Evolutionary conservation across 1,140 invertebrate species (phyloP).

Genomic region (Helicoverpa armigera): DNA sequence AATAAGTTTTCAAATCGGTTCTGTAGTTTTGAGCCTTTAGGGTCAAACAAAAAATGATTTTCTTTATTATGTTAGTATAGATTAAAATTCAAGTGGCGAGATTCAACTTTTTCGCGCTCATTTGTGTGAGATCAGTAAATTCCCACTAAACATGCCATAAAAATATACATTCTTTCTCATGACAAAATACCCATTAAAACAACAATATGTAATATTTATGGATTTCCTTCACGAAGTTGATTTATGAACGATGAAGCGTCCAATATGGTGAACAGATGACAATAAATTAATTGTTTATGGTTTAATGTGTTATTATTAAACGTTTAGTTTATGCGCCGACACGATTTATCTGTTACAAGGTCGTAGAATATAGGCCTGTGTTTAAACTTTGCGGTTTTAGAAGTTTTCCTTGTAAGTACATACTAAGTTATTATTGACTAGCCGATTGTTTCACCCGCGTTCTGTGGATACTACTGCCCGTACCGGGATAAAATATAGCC

Average conservation of each 20-base stretch:
- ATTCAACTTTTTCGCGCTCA: too few species aligned
- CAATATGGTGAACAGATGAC: neutral
- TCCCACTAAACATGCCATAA: too few species aligned
- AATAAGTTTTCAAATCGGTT: too few species aligned
- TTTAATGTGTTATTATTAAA: neutral
- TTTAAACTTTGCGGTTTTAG: neutral
- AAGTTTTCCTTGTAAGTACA: neutral
- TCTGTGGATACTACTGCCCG: too few species aligned
- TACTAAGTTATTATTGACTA: too few species aligned
- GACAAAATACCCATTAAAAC: neutral
- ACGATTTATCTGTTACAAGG: constrained; percentile 11
- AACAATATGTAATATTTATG: neutral
- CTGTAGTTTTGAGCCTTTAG: too few species aligned
- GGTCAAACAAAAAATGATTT: too few species aligned
- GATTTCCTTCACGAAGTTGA: neutral
- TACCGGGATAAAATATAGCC: too few species aligned
- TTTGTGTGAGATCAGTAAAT: too few species aligned
- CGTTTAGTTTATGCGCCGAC: constrained; percentile 2
- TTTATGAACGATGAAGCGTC: neutral
- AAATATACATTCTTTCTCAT: neutral
- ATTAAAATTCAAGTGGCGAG: too few species aligned
- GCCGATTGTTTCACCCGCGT: too few species aligned
- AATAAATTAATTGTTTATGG: constrained; percentile 5
- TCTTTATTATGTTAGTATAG: too few species aligned
- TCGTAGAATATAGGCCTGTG: neutral